Conservation (phyloP, 2,888 invertebrate species). For the Spodoptera littoralis region DNA sequence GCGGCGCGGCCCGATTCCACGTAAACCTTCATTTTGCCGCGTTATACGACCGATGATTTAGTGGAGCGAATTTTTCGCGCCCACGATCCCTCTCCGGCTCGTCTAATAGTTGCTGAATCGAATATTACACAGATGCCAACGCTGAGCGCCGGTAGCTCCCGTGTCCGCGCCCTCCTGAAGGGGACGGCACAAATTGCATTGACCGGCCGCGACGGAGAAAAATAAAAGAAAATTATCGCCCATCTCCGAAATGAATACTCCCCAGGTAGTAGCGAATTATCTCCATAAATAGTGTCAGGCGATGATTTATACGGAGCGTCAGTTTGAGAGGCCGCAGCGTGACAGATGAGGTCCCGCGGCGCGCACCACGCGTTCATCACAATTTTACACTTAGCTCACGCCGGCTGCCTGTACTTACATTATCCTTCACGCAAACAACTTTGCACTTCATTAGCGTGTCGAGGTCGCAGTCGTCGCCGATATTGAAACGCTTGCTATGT, state of each 20-base stretch:
- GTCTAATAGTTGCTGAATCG: slow-evolving; percentile 73
- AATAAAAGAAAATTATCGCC: slow-evolving; percentile 65
- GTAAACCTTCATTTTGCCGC: slow-evolving; percentile 65
- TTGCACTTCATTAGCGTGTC: slow-evolving; percentile 29
- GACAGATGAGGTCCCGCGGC: slow-evolving; percentile 70
- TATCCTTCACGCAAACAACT: slow-evolving; percentile 60
- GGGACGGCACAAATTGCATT: slow-evolving; percentile 38
- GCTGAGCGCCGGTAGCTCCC: slow-evolving; percentile 42
- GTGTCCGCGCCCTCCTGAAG: slow-evolving; percentile 49
- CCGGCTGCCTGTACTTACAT: slow-evolving; percentile 25
- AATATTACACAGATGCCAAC: slow-evolving; percentile 64
- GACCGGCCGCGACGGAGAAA: slow-evolving; percentile 54
- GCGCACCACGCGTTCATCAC: slow-evolving; percentile 62
- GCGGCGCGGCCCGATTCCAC: slow-evolving; percentile 49
- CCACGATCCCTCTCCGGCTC: slow-evolving; percentile 51
- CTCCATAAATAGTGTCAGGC: slow-evolving; percentile 72
- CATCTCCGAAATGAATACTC: slow-evolving; percentile 62
- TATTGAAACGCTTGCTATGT: slow-evolving; percentile 43
- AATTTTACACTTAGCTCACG: slow-evolving; percentile 62
- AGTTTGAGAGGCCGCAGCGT: slow-evolving; percentile 63
- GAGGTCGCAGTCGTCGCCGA: slow-evolving; percentile 7
- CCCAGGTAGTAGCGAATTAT: slow-evolving; percentile 62
- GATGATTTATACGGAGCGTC: slow-evolving; percentile 69
- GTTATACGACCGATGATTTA: slow-evolving; percentile 72
- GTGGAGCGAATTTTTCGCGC: slow-evolving; percentile 70